A percentile compares a stretch with the other conserved stretches of the same genome.
These are phyloP conservation scores for Holocentrus rufus DNA, from an alignment of 2,797 vertebrate genomes.

Conservation along the genomic window DNA sequence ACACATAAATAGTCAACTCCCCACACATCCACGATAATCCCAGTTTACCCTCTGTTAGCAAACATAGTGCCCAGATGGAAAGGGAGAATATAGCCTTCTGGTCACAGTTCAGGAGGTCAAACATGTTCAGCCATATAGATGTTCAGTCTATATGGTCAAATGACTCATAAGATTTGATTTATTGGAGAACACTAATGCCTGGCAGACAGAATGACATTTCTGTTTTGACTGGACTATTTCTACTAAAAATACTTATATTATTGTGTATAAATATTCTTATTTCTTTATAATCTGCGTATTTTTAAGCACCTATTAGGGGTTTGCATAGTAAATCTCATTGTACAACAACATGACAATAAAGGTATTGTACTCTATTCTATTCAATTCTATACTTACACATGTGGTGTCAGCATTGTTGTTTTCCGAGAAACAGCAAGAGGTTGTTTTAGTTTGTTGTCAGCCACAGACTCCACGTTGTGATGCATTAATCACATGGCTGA, in stretches of 20 bases:
- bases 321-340: too few relatives aligned
- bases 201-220: too few relatives aligned
- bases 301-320: too few relatives aligned
- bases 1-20: constrained; percentile 43
- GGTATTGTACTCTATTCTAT: too few relatives aligned
- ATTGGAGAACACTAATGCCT: too few relatives aligned
- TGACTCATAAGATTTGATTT: neutral
- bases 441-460: neutral
- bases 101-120: constrained; percentile 36
- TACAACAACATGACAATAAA: too few relatives aligned
- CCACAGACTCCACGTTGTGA: neutral
- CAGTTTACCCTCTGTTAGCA: constrained; percentile 49
- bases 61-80: constrained; percentile 46
- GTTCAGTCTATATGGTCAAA: too few relatives aligned
- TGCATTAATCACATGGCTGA: neutral
- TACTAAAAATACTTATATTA: neutral
- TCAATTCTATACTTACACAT: neutral
- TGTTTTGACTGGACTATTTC: neutral
- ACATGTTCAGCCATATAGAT: too few relatives aligned
- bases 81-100: constrained; percentile 34
- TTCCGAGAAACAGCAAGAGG: neutral
- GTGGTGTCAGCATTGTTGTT: neutral
- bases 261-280: too few relatives aligned
- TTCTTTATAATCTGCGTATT: too few relatives aligned
- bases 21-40: constrained; percentile 51